Conservation (phyloP, 2,113 vertebrate genomes). For the Calonectris borealis region DNA sequence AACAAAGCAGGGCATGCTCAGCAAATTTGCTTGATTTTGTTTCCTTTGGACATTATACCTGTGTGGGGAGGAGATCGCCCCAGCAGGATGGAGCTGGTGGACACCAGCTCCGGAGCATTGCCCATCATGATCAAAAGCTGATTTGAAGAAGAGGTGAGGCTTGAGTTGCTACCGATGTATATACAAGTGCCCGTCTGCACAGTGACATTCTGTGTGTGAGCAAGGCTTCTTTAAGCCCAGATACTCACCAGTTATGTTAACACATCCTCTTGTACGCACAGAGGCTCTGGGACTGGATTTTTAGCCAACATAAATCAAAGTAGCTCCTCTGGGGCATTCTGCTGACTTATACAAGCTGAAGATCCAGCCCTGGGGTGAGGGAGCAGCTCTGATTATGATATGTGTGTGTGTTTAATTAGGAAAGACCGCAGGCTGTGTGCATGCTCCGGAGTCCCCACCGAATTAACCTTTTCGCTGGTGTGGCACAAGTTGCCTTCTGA, state of each 20-base stretch:
- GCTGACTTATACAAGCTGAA: not conserved
- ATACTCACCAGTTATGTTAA: not conserved
- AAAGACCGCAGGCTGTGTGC: not conserved
- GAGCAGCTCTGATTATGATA: not conserved
- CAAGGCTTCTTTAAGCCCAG: not conserved
- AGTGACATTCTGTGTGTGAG: not conserved
- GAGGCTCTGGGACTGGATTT: not conserved
- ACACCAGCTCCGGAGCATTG: not conserved
- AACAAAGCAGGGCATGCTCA: not conserved
- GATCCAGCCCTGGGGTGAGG: not conserved
- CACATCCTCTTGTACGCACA: not conserved
- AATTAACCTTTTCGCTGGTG: not conserved
- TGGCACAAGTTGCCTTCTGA: not conserved
- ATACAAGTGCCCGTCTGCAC: too few relatives aligned
- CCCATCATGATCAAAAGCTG: not conserved
- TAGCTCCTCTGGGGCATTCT: not conserved
- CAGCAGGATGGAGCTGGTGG: not conserved
- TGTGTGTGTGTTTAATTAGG: not conserved
- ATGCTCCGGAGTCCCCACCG: not conserved
- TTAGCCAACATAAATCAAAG: constrained; percentile 10
- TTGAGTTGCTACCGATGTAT: not conserved
- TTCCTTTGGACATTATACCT: not conserved
- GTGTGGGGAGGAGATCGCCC: too few relatives aligned
- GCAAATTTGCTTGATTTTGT: not conserved
- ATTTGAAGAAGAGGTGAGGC: not conserved